Evolutionary conservation across 1,140 invertebrate species (phyloP).

Genomic region (Cydia amplana): DNA sequence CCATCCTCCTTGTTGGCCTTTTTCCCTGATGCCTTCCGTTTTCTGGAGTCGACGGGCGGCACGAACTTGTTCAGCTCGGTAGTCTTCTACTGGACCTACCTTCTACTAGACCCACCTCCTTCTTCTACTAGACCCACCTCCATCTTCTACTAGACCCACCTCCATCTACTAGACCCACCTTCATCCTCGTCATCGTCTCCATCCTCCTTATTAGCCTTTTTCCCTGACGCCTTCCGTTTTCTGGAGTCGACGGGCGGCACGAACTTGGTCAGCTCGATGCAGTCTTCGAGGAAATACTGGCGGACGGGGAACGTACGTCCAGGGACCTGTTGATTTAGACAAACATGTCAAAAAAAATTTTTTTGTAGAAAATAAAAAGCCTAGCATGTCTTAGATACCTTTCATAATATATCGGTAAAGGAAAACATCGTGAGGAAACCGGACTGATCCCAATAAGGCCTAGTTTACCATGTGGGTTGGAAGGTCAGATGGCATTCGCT

Average conservation of each 20-base stretch:
- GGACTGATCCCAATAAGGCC: too few relatives aligned
- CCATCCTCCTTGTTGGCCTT: conserved; percentile 81
- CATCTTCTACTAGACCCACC: neutral
- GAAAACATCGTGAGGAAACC: too few relatives aligned
- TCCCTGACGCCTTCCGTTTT: conserved; percentile 82
- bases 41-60: conserved; percentile 85
- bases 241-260: conserved; percentile 85
- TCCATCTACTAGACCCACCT: conserved; percentile 40
- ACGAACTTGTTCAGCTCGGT: conserved; percentile 84
- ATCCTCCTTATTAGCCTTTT: conserved; percentile 77
- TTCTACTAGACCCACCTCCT: too few relatives aligned
- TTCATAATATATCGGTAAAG: too few relatives aligned
- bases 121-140: too few relatives aligned
- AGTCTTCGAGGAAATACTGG: conserved; percentile 95
- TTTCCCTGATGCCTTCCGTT: conserved; percentile 81
- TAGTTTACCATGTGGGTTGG: too few relatives aligned
- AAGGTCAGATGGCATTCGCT: too few relatives aligned
- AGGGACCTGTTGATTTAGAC: conserved; percentile 77
- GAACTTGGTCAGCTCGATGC: conserved; percentile 83
- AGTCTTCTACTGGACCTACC: conserved; percentile 91
- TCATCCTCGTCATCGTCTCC: conserved; percentile 84
- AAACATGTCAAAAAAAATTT: too few relatives aligned
- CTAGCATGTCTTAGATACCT: too few relatives aligned
- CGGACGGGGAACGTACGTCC: conserved; percentile 90
- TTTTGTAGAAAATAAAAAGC: too few relatives aligned